These are phyloP conservation scores for Microcebus lehilahytsara DNA, from an alignment of 2,113 vertebrate species.

Conservation along the genomic window DNA sequence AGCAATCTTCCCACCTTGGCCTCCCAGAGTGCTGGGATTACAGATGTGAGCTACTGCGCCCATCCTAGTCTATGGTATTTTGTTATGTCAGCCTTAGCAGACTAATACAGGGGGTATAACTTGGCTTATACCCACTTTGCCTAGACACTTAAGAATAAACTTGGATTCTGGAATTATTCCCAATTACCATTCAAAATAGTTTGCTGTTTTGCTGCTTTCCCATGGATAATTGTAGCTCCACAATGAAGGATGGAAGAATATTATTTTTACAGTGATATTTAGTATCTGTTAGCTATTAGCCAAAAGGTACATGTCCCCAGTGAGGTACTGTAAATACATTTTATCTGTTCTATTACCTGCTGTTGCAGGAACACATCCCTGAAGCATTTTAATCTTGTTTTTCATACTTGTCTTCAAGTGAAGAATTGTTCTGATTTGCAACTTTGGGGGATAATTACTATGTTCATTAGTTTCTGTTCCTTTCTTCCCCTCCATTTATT, in stretches of 20 bases:
- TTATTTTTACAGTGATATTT: slow-evolving; percentile 80
- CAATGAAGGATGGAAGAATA: slow-evolving; percentile 68
- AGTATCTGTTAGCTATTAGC: slow-evolving; percentile 71
- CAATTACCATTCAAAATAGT: slow-evolving; percentile 19
- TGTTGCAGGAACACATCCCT: slow-evolving; percentile 76
- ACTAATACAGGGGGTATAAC: background rate
- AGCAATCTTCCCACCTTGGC: too few relatives aligned
- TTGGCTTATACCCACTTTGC: slow-evolving; percentile 6
- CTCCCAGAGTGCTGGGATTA: too few relatives aligned
- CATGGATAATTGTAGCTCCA: slow-evolving; percentile 68
- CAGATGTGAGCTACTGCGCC: too few relatives aligned
- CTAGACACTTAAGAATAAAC: slow-evolving; percentile 20
- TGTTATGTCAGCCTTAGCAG: background rate
- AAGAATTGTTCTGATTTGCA: slow-evolving; percentile 79
- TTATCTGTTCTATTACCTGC: slow-evolving; percentile 80
- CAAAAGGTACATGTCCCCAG: slow-evolving; percentile 74
- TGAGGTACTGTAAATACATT: slow-evolving; percentile 81
- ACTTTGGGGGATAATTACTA: slow-evolving; percentile 79
- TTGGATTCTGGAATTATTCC: slow-evolving; percentile 44
- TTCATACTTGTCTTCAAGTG: slow-evolving; percentile 80
- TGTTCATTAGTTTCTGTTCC: slow-evolving; percentile 81
- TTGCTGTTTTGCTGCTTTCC: slow-evolving; percentile 67
- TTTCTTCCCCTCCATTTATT: slow-evolving; percentile 76
- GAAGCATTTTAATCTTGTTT: slow-evolving; percentile 83
- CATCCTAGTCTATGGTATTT: background rate